Evolutionary conservation across 2,113 vertebrate species (phyloP).

Genomic region (Columba livia): DNA sequence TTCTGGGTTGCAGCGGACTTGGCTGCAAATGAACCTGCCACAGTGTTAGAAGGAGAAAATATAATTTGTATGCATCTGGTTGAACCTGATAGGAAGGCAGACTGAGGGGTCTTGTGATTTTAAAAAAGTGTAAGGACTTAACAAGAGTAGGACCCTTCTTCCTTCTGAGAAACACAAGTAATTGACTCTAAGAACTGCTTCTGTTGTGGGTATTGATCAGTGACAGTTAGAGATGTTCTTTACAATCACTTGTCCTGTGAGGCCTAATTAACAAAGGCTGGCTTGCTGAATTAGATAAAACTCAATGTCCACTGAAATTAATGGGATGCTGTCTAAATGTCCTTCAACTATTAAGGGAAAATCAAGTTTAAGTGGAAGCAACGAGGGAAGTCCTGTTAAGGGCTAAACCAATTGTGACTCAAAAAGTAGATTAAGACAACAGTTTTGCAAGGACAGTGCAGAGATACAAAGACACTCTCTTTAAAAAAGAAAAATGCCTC

Average conservation of each 20-base stretch:
- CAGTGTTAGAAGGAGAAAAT: not conserved
- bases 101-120: not conserved
- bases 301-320: constrained; percentile 78
- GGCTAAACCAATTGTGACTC: constrained; percentile 46
- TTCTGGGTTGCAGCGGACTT: not conserved
- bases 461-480: not conserved
- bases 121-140: constrained; percentile 15
- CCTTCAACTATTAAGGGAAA: constrained; percentile 71
- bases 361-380: constrained; percentile 68
- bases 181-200: constrained; percentile 66
- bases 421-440: constrained; percentile 58
- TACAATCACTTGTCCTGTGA: constrained; percentile 63
- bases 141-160: constrained; percentile 37
- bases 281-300: constrained; percentile 83
- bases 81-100: not conserved
- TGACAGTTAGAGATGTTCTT: constrained; percentile 60
- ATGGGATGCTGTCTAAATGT: constrained; percentile 70
- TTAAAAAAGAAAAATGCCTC: not conserved
- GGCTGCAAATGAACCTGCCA: not conserved
- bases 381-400: constrained; percentile 43
- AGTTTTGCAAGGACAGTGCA: constrained; percentile 22
- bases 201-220: constrained; percentile 70
- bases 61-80: not conserved
- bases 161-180: constrained; percentile 55
- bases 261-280: constrained; percentile 80